Percentiles rank a stretch among this genome's conserved stretches.
These are phyloP conservation scores for Gallinago jamesoni DNA, from an alignment of 2,113 vertebrate genomes.

Conservation along the genomic window DNA sequence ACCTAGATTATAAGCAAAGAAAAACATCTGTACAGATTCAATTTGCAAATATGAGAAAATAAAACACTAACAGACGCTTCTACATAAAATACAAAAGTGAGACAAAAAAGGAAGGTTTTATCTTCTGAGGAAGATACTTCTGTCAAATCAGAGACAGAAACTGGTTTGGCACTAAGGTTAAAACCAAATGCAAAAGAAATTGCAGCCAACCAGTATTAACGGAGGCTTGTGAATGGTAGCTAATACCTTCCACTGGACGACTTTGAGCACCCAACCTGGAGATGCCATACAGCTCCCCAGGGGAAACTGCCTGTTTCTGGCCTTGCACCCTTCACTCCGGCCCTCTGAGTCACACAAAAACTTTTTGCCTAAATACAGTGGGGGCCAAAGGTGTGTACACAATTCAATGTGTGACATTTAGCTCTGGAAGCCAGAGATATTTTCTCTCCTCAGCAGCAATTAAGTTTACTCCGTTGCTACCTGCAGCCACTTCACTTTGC, in stretches of 20 bases:
- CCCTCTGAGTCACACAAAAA: neutral
- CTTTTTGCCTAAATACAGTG: neutral
- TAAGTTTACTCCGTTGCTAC: neutral
- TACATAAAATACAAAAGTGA: neutral
- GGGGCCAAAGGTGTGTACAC: neutral
- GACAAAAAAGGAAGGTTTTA: neutral
- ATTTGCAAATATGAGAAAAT: neutral
- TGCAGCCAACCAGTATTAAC: neutral
- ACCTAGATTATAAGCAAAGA: conserved; percentile 73
- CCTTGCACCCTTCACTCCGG: neutral
- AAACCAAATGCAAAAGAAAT: neutral
- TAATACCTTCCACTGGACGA: neutral
- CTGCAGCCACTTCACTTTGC: neutral
- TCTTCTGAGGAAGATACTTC: neutral
- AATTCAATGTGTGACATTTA: neutral
- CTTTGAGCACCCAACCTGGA: neutral
- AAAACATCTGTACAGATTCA: neutral
- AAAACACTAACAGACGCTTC: neutral
- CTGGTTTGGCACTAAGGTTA: neutral
- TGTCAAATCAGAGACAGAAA: neutral
- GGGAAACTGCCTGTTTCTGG: neutral
- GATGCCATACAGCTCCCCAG: neutral
- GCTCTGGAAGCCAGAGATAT: neutral
- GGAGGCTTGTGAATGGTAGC: neutral
- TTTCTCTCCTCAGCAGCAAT: neutral